phyloP scores from a whole-genome alignment of 2,113 vertebrate genomes.

The Prunella himalayana region DNA sequence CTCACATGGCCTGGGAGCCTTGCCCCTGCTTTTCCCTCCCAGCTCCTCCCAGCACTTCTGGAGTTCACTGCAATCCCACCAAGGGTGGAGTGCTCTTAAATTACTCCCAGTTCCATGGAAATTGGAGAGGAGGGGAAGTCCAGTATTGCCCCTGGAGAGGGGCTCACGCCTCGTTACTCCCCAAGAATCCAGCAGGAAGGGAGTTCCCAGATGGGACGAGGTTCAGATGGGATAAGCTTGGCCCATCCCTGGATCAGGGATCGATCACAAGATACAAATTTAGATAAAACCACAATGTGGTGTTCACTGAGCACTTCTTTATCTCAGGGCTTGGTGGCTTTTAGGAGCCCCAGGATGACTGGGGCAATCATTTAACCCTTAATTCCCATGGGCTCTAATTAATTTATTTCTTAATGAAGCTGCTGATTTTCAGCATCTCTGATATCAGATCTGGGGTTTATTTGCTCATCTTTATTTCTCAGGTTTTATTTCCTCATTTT shows the following conservation, averaged over 20 bases:
- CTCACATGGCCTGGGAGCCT: accelerated
- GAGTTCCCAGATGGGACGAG: not conserved
- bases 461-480: not conserved
- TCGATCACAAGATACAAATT: not conserved
- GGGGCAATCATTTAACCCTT: not conserved
- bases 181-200: not conserved
- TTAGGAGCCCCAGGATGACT: not conserved
- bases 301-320: accelerated
- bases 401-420: not conserved
- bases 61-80: not conserved
- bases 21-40: not conserved
- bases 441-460: not conserved
- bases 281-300: accelerated
- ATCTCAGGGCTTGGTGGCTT: not conserved
- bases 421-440: not conserved
- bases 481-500: not conserved
- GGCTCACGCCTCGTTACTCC: not conserved
- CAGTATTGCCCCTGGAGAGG: not conserved
- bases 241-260: not conserved
- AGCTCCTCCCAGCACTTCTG: not conserved
- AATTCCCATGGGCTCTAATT: accelerated
- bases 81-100: not conserved
- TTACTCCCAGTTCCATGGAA: not conserved
- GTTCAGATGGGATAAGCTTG: not conserved
- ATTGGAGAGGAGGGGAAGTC: not conserved